A percentile compares a stretch with the other conserved stretches of the same genome.
phyloP scores from a whole-genome alignment of 2,113 vertebrate species.

The Menidia beryllina region DNA sequence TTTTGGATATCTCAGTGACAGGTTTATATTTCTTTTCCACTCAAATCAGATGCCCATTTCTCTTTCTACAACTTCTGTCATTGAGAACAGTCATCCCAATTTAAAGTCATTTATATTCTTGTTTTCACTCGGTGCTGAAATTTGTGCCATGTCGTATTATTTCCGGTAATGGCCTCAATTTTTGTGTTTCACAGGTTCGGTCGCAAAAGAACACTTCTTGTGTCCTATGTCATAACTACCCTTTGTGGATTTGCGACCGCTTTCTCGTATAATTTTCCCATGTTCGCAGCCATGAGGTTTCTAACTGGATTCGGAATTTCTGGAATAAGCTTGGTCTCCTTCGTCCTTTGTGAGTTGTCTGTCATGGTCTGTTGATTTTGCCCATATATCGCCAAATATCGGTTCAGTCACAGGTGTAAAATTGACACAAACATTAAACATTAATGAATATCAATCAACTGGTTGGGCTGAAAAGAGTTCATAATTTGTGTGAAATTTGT shows the following conservation, averaged over 20 bases:
- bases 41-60: neutral
- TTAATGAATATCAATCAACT: no score
- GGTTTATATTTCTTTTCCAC: conserved; percentile 66
- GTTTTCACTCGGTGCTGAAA: no score
- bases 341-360: conserved; percentile 71
- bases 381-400: neutral
- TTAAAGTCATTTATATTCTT: no score
- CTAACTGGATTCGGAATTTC: conserved; percentile 72
- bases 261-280: conserved; percentile 59
- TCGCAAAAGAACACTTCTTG: conserved; percentile 66
- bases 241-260: conserved; percentile 67
- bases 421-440: no score
- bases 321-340: conserved; percentile 72
- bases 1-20: conserved; percentile 88
- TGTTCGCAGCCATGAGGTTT: conserved; percentile 76
- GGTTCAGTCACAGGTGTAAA: neutral
- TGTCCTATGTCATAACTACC: conserved; percentile 57
- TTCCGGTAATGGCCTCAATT: no score
- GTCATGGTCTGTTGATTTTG: neutral
- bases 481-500: no score
- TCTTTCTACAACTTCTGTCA: neutral
- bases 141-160: neutral
- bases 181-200: conserved; percentile 65
- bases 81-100: neutral
- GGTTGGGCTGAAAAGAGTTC: no score